These are phyloP conservation scores for Gavia stellata DNA, from an alignment of 2,113 vertebrate species.

Conservation along the genomic window DNA sequence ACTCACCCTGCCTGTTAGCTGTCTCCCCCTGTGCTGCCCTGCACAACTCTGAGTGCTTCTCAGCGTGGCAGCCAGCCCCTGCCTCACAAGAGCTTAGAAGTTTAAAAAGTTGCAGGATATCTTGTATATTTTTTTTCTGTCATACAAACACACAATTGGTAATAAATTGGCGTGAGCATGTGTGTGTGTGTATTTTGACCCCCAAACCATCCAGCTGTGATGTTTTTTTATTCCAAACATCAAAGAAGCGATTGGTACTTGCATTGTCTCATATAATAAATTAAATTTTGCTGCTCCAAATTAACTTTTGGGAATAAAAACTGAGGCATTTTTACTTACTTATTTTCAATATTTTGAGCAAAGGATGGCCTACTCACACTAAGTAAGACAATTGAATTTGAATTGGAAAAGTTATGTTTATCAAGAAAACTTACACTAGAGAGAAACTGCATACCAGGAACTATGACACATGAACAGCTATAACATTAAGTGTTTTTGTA, in stretches of 20 bases:
- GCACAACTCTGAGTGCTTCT: background rate
- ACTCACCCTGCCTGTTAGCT: background rate
- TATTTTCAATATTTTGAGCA: background rate
- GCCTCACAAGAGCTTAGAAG: background rate
- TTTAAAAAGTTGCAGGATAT: background rate
- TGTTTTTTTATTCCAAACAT: background rate
- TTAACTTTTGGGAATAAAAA: background rate
- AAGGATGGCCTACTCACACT: background rate
- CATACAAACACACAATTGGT: background rate
- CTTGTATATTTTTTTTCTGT: background rate
- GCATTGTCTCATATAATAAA: background rate
- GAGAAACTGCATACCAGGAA: background rate
- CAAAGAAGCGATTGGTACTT: background rate
- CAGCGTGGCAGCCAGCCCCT: fast-evolving
- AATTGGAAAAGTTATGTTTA: background rate
- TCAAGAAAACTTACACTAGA: background rate
- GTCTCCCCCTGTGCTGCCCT: background rate
- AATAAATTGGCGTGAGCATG: background rate
- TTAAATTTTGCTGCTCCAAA: background rate
- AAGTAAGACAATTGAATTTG: background rate
- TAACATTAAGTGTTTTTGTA: background rate
- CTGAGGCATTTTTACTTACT: background rate
- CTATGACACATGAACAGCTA: background rate
- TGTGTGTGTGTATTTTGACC: background rate
- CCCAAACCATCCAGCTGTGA: background rate